Base-by-base conservation (phyloP, 2,888 invertebrate species). In the Cenopis cana region DNA sequence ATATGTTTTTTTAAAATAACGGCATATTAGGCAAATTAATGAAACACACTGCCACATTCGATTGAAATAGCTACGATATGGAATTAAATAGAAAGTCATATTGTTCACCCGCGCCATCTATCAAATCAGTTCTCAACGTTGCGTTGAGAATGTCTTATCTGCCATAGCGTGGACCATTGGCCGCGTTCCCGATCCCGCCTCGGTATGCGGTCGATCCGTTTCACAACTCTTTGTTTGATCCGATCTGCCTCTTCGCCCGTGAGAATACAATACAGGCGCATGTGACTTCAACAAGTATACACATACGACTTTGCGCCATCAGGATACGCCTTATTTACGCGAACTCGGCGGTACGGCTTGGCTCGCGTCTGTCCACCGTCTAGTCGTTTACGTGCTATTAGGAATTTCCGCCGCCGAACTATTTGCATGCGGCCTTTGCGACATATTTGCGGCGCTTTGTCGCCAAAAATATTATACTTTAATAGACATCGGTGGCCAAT, bases 181-280 rank as follows among this genome's bases (percentile, higher is more conserved):
- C 91, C 85, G 80, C 77, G 89, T 89, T 91, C 91, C 91, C 90
- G 85, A 76, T 74, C 76, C 76, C 82, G 81, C 75, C 77, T 81
- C 77, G 88, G 88, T 87, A 87, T 90, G 89, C 89, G 88, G 84
- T 81, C 84, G 80, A 80, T 80, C 79, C 82, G 86, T 89, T 89
- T 88, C 89, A 88, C 89, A 89, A 89, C 89, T 88, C 89, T 89
- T 90, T 87, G 89, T 89, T 87, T 88, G 85, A 86, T 86, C 85
- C 70, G 73, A 69, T 57, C 69, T 68, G 75, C 66, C 73, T 69
- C 62, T 38, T 72, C 52, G 14, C 36, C 64, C 64, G 52, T 54
- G 64, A 52, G 64, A 64, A 52, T n/a, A n/a, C n/a, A 64, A 54
- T 38, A 64, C 52, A n/a, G 64, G 24, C 52, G 38, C 20, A 64